phyloP scores from a whole-genome alignment of 2,888 invertebrate genomes.

The Axea sp. region DNA sequence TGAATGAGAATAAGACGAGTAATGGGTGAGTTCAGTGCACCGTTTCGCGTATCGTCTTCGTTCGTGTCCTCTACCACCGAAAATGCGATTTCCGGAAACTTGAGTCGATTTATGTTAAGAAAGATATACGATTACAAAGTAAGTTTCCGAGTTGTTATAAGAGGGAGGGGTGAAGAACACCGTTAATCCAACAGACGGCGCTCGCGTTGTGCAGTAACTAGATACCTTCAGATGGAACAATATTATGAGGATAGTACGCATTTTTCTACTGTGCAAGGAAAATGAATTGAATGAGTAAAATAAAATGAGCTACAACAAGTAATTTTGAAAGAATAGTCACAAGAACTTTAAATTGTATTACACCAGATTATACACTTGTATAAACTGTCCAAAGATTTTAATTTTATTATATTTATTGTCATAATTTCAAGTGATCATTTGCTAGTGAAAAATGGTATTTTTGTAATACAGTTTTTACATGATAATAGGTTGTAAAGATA shows the following conservation, averaged over 20 bases:
- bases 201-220: conserved; percentile 43
- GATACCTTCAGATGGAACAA: conserved; percentile 41
- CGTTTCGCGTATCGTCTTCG: conserved; percentile 41
- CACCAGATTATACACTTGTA: no score
- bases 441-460: no score
- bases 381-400: no score
- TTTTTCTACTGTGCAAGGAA: conserved; percentile 3
- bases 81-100: conserved; percentile 65
- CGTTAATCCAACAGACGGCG: conserved; percentile 47
- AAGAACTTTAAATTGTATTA: no score
- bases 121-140: conserved; percentile 41
- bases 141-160: conserved; percentile 26
- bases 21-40: conserved; percentile 47
- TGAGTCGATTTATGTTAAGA: conserved; percentile 41
- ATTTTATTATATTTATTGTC: no score
- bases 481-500: no score
- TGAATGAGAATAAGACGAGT: conserved; percentile 57
- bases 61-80: conserved; percentile 46
- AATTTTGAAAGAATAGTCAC: no score
- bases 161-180: background rate
- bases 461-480: no score
- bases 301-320: no score
- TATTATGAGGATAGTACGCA: conserved; percentile 8
- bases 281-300: background rate
- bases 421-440: no score